These are phyloP conservation scores for Malurus leucopterus DNA, from an alignment of 2,797 vertebrate genomes.

Conservation along the genomic window DNA sequence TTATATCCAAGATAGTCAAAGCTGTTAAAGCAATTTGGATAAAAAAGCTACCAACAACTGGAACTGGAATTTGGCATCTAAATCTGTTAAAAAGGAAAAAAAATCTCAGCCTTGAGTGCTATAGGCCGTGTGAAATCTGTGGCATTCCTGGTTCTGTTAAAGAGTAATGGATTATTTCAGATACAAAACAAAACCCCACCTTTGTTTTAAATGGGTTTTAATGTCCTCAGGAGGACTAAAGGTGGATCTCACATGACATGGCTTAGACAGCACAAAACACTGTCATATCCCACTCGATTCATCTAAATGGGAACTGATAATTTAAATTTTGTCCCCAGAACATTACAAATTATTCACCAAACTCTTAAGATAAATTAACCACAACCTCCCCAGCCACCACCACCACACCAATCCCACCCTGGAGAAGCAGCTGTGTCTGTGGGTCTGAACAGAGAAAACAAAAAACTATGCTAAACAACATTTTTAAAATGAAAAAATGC, in stretches of 20 bases:
- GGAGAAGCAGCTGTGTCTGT: not conserved
- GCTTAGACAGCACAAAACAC: not conserved
- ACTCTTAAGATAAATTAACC: not conserved
- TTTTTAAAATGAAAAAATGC: not conserved
- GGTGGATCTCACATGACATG: not conserved
- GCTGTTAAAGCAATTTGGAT: slow-evolving; percentile 27
- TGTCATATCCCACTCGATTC: not conserved
- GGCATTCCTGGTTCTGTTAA: not conserved
- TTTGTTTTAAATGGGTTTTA: not conserved
- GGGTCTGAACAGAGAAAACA: not conserved
- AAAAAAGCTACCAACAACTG: slow-evolving; percentile 9
- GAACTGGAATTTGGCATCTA: not conserved
- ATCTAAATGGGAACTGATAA: not conserved
- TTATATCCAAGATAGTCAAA: not conserved
- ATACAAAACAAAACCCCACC: not conserved
- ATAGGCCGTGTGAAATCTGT: not conserved
- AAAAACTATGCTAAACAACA: not conserved
- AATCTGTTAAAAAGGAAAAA: not conserved
- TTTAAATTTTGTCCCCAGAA: not conserved
- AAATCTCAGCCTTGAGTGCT: not conserved
- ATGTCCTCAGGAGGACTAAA: not conserved
- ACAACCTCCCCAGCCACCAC: not conserved
- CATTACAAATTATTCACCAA: not conserved
- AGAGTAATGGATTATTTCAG: not conserved
- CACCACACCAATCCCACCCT: not conserved